Evolutionary conservation across 1,140 invertebrate genomes (phyloP), one percentile per base, ranked within the genome.

Genomic region (Hydropsyche tenuis): DNA sequence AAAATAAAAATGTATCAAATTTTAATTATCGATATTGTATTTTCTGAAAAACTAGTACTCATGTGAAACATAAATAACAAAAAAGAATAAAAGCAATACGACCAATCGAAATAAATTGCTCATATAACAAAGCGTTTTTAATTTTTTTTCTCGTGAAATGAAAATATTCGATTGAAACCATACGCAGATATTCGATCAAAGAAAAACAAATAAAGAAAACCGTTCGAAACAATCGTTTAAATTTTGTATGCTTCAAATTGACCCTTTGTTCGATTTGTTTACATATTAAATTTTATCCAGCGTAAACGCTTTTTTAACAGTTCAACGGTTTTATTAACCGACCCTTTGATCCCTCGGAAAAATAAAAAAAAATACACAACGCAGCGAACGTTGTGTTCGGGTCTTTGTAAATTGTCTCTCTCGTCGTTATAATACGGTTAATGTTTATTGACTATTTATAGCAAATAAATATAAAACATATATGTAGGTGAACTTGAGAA

Each of bases 341-440:
- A 53, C 20, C 48, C 48, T 53, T 53, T 53, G 48, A 53, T 53
- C 48, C 48, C 18, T 53, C 48, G 48, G 18, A 16, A 7, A 53
- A 20, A 53, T 18, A 53, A 18, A 53, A 53, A 18, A 7, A 16
- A 53, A 53, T 53, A 20, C 48, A 53, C 14, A 53, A 20, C 48
- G 9, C 16, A 20, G 16, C 16, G 18, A 53, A 18, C 20, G 48
- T 53, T 53, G 16, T 18, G 9, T 46, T 46, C n/a, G n/a, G 18
- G 45, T 20, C 16, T 18, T 53, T 53, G 20, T 20, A 20, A 53
- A 53, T 53, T 53, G 48, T 53, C 48, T 20, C 16, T 53, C 16
- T 5, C 46, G 16, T 53, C 48, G 48, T 53, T n/a, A 18, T 20
- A 20, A 16, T 53, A 53, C 14, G 0, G n/a, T 48, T 48, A 48